Percentiles rank a stretch among this genome's conserved stretches.
These are phyloP conservation scores for Blastomussa wellsi DNA, from an alignment of 92 coral and sea anemone species.

Conservation along the genomic window DNA sequence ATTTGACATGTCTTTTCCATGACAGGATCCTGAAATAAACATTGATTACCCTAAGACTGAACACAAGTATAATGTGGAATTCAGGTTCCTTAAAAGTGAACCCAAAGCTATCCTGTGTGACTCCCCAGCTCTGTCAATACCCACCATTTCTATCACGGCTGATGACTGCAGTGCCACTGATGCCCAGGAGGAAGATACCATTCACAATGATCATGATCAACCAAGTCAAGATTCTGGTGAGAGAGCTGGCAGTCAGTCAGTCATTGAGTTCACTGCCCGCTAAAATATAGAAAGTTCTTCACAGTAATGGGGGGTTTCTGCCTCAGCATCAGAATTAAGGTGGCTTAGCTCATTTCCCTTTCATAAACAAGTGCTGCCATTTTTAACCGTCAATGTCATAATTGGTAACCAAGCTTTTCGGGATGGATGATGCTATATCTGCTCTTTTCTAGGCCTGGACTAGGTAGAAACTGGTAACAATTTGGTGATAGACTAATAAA, in stretches of 20 bases:
- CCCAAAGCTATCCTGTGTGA: constrained; percentile 22
- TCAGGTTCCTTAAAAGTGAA: constrained; percentile 64
- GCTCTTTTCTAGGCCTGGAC: too few species aligned
- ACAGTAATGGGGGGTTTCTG: too few species aligned
- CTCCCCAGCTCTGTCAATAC: constrained; percentile 61
- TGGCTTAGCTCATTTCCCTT: too few species aligned
- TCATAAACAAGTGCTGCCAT: too few species aligned
- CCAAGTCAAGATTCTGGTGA: constrained; percentile 16
- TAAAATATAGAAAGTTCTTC: too few species aligned
- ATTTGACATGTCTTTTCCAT: neutral
- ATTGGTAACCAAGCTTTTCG: too few species aligned
- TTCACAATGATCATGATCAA: neutral
- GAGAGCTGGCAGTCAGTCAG: constrained; percentile 10
- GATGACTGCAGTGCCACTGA: constrained; percentile 36
- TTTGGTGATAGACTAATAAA: too few species aligned
- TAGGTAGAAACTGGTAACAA: too few species aligned
- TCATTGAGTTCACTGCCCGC: neutral
- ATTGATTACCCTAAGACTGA: constrained; percentile 89
- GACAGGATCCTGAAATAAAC: constrained; percentile 84
- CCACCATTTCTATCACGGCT: constrained; percentile 59
- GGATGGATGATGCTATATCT: too few species aligned
- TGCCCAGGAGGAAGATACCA: constrained; percentile 6
- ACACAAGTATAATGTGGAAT: constrained; percentile 90
- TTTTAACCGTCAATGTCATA: too few species aligned
- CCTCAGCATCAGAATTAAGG: too few species aligned